Evolutionary conservation across 1,140 invertebrate genomes (phyloP), one percentile per base, ranked within the genome.

Genomic region (Conus ventricosus): DNA sequence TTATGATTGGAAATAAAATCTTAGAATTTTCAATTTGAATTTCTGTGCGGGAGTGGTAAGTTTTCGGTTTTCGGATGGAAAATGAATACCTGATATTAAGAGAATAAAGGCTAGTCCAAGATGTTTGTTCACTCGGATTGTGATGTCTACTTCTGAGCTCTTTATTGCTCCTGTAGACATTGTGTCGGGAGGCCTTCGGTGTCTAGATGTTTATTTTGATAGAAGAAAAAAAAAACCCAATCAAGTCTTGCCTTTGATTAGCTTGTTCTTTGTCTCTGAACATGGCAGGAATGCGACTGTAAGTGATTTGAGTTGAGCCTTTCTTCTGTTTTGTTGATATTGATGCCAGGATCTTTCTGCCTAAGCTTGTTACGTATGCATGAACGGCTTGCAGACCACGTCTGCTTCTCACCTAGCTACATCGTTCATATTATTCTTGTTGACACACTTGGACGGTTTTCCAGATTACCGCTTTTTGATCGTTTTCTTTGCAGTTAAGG

Each of bases 271-370:
- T 71, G 67, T 71, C 67, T 71, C 67, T n/a, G 23, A 20, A 71
- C 6, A 20, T 63, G 10, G 67, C 67, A 71, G 67, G 20, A 20
- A 71, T 71, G 67, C 67, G 67, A 71, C 11, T 71, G 67, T 71
- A 20, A 71, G 23, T 71, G 67, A 71, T 71, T 71, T 71, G 67
- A 71, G 67, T 71, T 71, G 67, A 71, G 67, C 67, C 20, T 71
- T 71, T 20, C 20, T 71, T 20, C 20, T 6, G 67, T 71, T 71
- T 71, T 71, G 67, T 71, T 71, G 67, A 71, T 71, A 71, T 71
- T 71, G 67, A 71, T 23, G 67, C 67, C 67, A 23, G 67, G 67
- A 71, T 71, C 67, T 71, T 71, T 71, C 67, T 71, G 67, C 67
- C 13, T 20, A 6, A 6, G 20, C 11, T 71, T 71, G 67, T 71